Evolutionary conservation across 2,113 vertebrate species (phyloP).

Genomic region (Elgaria multicarinata): DNA sequence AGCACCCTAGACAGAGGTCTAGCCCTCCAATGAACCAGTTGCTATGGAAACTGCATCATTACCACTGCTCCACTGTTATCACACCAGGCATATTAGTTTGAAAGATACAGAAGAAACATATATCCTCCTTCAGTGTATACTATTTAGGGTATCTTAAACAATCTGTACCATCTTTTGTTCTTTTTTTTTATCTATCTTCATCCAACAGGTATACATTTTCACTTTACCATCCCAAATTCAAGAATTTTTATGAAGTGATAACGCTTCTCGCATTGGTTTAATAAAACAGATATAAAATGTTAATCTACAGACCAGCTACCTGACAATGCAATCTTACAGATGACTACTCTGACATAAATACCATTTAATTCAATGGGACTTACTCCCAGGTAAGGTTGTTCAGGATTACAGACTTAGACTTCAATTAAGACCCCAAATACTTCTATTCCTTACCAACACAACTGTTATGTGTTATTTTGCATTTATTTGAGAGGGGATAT

Average conservation of each 20-base stretch:
- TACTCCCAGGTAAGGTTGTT: background rate
- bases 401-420: background rate
- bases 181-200: background rate
- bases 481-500: background rate
- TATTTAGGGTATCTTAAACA: background rate
- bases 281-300: background rate
- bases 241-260: background rate
- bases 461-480: background rate
- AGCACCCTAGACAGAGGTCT: conserved; percentile 81
- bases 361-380: background rate
- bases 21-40: conserved; percentile 78
- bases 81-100: conserved; percentile 61
- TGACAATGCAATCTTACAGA: background rate
- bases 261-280: background rate
- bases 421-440: background rate
- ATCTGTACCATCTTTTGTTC: background rate
- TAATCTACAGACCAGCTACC: background rate
- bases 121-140: conserved; percentile 44
- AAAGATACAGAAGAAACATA: conserved; percentile 63
- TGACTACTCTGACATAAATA: background rate
- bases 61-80: conserved; percentile 67
- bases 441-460: too few species aligned
- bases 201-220: background rate
- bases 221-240: background rate
- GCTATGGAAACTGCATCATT: conserved; percentile 79